These are phyloP conservation scores for Chrysopa pallens DNA, from an alignment of 1,140 invertebrate genomes.

Conservation along the genomic window DNA sequence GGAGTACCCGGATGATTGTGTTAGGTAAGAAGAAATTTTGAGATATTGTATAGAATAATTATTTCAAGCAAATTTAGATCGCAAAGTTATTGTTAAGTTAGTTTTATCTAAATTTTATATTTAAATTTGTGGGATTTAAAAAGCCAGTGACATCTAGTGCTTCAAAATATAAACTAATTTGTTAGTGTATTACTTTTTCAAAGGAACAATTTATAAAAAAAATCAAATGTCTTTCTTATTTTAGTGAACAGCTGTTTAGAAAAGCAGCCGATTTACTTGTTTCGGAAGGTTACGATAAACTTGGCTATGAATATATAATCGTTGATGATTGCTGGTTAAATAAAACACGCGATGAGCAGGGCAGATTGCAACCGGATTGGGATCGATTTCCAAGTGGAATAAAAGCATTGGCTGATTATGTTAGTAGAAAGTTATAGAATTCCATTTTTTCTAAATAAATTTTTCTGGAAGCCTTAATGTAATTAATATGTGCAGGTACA, in stretches of 20 bases:
- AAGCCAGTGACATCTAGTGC: too few species aligned
- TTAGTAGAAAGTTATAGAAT: slow-evolving; percentile 29
- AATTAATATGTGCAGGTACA: slow-evolving; percentile 62
- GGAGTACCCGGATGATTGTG: slow-evolving; percentile 46
- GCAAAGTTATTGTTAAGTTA: too few species aligned
- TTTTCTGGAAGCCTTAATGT: too few species aligned
- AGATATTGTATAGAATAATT: too few species aligned
- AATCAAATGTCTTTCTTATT: slow-evolving; percentile 13
- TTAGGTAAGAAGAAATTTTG: too few species aligned
- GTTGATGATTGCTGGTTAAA: slow-evolving; percentile 83
- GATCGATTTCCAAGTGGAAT: slow-evolving; percentile 70
- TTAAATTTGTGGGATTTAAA: too few species aligned
- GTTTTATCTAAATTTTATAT: too few species aligned
- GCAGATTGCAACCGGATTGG: slow-evolving; percentile 51
- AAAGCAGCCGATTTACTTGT: slow-evolving; percentile 61
- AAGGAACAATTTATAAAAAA: too few species aligned
- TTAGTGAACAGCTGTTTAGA: slow-evolving; percentile 61
- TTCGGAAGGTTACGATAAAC: slow-evolving; percentile 56
- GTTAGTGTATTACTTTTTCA: too few species aligned
- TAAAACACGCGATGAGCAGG: slow-evolving; percentile 39
- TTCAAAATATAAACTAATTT: slow-evolving; percentile 4
- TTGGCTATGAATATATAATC: slow-evolving; percentile 70
- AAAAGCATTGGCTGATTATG: slow-evolving; percentile 61
- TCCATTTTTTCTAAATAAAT: too few species aligned
- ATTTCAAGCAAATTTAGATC: too few species aligned